Percentiles rank a stretch among this genome's conserved stretches.
Evolutionary conservation across 2,888 invertebrate genomes (phyloP).

Genomic region (Leptopilina myrica): DNA sequence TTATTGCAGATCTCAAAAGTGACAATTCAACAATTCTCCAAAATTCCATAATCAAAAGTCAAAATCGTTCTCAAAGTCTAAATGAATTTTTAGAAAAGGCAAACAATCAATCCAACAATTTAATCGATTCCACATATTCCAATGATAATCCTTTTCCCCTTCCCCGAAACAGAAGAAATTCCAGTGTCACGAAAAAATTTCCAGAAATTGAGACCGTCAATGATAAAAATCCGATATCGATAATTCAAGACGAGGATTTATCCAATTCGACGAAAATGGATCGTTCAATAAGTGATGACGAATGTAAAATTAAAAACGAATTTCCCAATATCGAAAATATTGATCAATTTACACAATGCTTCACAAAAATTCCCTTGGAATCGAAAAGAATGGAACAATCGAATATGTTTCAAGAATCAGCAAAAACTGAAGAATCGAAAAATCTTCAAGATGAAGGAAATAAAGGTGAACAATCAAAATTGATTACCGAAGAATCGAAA

Average conservation of each 20-base stretch:
- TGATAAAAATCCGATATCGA: not conserved
- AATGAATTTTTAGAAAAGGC: not conserved
- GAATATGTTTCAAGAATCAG: no score
- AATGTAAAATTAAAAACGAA: no score
- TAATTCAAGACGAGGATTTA: not conserved
- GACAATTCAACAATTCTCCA: constrained; percentile 46
- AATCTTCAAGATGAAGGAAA: no score
- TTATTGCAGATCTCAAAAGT: constrained; percentile 52
- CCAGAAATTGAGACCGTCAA: constrained; percentile 44
- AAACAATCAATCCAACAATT: not conserved
- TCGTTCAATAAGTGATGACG: no score
- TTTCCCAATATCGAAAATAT: no score
- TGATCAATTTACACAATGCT: no score
- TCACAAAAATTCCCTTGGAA: no score
- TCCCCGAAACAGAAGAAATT: constrained; percentile 48
- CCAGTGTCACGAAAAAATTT: constrained; percentile 49
- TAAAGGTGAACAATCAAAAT: no score
- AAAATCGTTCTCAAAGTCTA: constrained; percentile 7
- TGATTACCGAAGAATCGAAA: not conserved
- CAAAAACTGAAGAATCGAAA: no score
- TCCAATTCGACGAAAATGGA: no score
- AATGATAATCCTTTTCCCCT: constrained; percentile 47
- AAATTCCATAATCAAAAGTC: constrained; percentile 1
- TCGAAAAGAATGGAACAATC: no score
- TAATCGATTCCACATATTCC: not conserved